Conservation (phyloP, 2,888 invertebrate species). For the Cheilosia variabilis region DNA sequence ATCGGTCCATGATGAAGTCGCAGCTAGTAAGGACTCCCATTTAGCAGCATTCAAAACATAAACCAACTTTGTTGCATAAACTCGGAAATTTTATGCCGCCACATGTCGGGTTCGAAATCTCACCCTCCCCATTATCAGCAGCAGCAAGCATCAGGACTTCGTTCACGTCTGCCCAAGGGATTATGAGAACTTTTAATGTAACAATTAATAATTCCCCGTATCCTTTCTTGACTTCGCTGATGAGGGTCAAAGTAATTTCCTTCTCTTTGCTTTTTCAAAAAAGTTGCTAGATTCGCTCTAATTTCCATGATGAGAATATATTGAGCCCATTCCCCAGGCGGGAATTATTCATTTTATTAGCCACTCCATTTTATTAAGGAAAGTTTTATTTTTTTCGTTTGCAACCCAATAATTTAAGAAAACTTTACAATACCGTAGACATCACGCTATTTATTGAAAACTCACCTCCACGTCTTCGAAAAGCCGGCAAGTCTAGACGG, state of each 20-base stretch:
- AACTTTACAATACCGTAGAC: neutral
- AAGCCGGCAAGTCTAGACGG: slow-evolving; percentile 59
- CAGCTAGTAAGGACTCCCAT: no score
- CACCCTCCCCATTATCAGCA: neutral
- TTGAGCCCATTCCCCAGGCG: neutral
- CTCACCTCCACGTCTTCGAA: slow-evolving; percentile 21
- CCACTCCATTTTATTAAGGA: slow-evolving; percentile 11
- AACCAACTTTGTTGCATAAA: neutral
- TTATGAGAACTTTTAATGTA: slow-evolving; percentile 3
- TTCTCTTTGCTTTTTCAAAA: slow-evolving; percentile 5
- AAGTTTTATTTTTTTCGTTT: neutral
- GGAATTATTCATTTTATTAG: neutral
- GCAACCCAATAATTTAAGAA: neutral
- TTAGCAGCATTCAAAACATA: no score
- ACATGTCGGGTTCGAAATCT: neutral
- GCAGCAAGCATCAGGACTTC: neutral
- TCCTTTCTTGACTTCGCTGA: slow-evolving; percentile 1
- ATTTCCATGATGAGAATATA: slow-evolving; percentile 5
- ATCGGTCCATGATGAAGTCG: no score
- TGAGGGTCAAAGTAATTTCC: neutral
- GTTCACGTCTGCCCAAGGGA: slow-evolving; percentile 1
- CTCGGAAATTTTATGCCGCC: neutral
- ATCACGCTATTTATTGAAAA: slow-evolving; percentile 22
- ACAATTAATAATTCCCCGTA: slow-evolving; percentile 2
- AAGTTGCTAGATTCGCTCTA: slow-evolving; percentile 10